Evolutionary conservation across 1,140 invertebrate species (phyloP), one percentile per base, ranked within the genome.

Genomic region (Hycleus phaleratus): DNA sequence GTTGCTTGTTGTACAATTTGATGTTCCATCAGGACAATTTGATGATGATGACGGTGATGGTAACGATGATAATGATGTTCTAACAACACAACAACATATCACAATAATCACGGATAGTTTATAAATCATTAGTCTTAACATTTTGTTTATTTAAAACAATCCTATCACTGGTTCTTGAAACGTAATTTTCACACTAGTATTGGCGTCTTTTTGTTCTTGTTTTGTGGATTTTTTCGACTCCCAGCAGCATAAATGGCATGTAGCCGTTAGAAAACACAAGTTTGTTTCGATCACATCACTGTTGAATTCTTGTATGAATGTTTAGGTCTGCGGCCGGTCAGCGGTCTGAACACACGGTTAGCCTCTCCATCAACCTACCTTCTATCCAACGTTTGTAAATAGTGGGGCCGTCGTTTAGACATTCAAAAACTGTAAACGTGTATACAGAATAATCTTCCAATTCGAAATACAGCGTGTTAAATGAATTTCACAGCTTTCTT

Each of bases 251-350:
- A 10, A 32, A 47, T 32, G 53, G 24, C 53, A 40, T 5, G 24
- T 26, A 18, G 44, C 42, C 42, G 52, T 12, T 46, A 12, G 44
- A 58, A 32, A 44, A 42, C 40, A 49, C 38, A 46, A 40, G 25
- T 49, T 43, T 51, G 12, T n/a, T 55, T 56, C 24, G 53, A 56
- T 56, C 53, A 56, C 53, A 56, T 56, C 53, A 56, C 53, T 48
- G 46, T 32, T 11, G 47, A 48, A 48, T 56, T 56, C 45, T 56
- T 56, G 50, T 3, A 32, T 52, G 50, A 50, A 43, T 52, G 53
- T 12, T 32, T 53, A 46, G 51, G 44, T 49, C 38, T 56, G 55
- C 55, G 55, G 43, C 38, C 46, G 55, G 55, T 56, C 55, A 56
- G 54, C 54, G 46, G 54, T 49, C 46, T 56, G 51, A n/a, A 45